phyloP scores from a whole-genome alignment of 2,113 vertebrate species.

The Pogona vitticeps region DNA sequence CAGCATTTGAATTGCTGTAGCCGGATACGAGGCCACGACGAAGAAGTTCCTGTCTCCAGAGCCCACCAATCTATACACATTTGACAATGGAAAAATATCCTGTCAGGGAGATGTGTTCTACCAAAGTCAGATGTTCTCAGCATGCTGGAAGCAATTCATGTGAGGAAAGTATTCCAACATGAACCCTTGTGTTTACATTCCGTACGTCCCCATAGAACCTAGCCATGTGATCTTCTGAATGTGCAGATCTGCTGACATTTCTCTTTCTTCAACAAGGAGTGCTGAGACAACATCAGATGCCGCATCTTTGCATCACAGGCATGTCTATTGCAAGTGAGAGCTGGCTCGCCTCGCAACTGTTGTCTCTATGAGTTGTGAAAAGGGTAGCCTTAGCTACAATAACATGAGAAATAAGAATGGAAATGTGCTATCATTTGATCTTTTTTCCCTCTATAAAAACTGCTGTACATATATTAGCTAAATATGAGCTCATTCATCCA shows the following conservation, averaged over 20 bases:
- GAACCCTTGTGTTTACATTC: background rate
- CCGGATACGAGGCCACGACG: no score
- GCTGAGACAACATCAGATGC: background rate
- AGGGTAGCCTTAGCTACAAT: background rate
- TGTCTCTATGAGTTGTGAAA: background rate
- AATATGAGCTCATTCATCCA: conserved; percentile 1
- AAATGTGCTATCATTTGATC: background rate
- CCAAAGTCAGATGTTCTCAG: background rate
- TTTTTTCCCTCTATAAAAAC: background rate
- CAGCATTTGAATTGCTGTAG: no score
- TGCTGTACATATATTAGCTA: background rate
- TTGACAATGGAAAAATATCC: no score
- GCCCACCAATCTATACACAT: no score
- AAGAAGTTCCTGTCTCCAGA: no score
- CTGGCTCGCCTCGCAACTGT: conserved; percentile 20
- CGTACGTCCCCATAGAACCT: no score
- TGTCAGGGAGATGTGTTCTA: no score
- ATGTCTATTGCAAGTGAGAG: background rate
- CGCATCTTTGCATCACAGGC: background rate
- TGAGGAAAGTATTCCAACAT: background rate
- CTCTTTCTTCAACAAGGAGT: background rate
- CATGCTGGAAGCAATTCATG: background rate
- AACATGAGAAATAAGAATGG: background rate
- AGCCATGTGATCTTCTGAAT: background rate
- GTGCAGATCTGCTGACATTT: background rate